These are phyloP conservation scores for Apomyelois bistriatella DNA, from an alignment of 2,888 invertebrate species.

Conservation along the genomic window DNA sequence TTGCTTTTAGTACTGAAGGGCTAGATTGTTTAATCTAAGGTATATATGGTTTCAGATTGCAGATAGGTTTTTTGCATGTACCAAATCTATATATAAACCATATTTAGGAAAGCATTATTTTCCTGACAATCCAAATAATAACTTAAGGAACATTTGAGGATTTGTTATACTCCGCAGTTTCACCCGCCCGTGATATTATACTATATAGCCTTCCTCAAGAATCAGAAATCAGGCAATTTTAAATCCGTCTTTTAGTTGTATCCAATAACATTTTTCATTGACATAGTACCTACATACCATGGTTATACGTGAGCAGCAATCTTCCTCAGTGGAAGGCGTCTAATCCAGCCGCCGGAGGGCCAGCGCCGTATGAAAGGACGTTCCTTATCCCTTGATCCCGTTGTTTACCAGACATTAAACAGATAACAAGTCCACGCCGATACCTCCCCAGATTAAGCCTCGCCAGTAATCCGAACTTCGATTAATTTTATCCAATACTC, in stretches of 20 bases:
- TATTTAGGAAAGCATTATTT: neutral
- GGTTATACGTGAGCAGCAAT: conserved; percentile 61
- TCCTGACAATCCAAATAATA: too few relatives aligned
- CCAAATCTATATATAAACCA: too few relatives aligned
- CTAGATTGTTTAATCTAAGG: conserved; percentile 74
- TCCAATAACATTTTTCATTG: neutral
- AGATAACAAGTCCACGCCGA: conserved; percentile 80
- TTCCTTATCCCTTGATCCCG: conserved; percentile 79
- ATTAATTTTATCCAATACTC: conserved; percentile 79
- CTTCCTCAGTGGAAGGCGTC: conserved; percentile 55
- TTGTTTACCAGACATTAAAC: conserved; percentile 82
- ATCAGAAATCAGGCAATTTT: too few relatives aligned
- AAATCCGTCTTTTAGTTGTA: too few relatives aligned
- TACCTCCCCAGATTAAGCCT: conserved; percentile 76
- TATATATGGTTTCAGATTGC: conserved; percentile 48
- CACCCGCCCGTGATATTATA: too few relatives aligned
- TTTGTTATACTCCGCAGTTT: too few relatives aligned
- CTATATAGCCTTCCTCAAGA: too few relatives aligned
- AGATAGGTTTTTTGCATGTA: neutral
- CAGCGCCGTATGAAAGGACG: conserved; percentile 73
- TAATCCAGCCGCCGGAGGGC: conserved; percentile 75
- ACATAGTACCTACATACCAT: neutral
- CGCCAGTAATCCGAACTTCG: conserved; percentile 76
- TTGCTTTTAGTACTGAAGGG: conserved; percentile 73
- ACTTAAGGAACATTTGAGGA: too few relatives aligned